Evolutionary conservation across 2,888 invertebrate species (phyloP).

Genomic region (Pristionchus entomophagus): DNA sequence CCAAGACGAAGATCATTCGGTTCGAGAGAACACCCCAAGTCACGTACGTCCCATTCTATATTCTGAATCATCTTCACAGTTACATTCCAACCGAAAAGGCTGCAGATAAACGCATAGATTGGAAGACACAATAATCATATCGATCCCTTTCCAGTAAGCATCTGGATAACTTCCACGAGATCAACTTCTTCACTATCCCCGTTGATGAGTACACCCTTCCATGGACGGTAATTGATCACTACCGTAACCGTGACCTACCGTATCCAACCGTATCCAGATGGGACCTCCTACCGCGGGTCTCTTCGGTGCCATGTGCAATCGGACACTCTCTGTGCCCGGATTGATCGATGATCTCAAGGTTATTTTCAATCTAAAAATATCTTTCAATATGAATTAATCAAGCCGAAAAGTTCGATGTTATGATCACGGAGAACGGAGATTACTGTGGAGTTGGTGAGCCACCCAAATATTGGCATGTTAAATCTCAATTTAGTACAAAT

Average conservation of each 20-base stretch:
- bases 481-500: too few species aligned
- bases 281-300: conserved; percentile 1
- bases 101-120: too few species aligned
- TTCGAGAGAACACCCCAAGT: not conserved
- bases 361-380: too few species aligned
- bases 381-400: too few species aligned
- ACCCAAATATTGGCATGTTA: too few species aligned
- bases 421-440: not conserved
- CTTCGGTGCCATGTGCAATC: conserved; percentile 11
- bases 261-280: too few species aligned
- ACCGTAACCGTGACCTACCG: too few species aligned
- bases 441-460: not conserved
- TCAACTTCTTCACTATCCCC: conserved; percentile 37
- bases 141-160: conserved; percentile 9
- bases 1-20: conserved; percentile 8
- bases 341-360: conserved; percentile 1
- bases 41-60: too few species aligned
- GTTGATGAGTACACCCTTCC: conserved; percentile 7
- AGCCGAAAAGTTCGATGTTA: conserved; percentile 4
- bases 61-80: too few species aligned
- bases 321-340: not conserved
- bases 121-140: too few species aligned
- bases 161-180: not conserved
- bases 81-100: too few species aligned
- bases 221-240: too few species aligned